Evolutionary conservation across 2,888 invertebrate genomes (phyloP).

Genomic region (Synanthedon vespiformis): DNA sequence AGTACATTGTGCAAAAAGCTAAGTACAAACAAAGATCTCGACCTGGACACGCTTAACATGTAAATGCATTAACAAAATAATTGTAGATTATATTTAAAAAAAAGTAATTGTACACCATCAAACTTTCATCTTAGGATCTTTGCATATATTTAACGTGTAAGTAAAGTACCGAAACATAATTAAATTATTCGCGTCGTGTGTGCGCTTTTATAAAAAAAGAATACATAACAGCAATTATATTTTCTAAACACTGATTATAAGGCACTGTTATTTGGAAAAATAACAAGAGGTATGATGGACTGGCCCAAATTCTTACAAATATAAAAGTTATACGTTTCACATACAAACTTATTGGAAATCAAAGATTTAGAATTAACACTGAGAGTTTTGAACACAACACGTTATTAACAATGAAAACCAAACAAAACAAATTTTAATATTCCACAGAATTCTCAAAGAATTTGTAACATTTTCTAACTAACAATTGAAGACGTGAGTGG

Average conservation of each 20-base stretch:
- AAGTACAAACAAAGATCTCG: constrained; percentile 23
- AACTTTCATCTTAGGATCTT: background rate
- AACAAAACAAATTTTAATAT: background rate
- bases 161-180: background rate
- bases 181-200: background rate
- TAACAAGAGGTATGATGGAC: constrained; percentile 5
- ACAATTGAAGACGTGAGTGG: no score
- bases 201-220: background rate
- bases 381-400: background rate
- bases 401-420: background rate
- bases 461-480: no score
- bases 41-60: constrained; percentile 19
- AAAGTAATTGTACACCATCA: background rate
- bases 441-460: background rate
- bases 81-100: background rate
- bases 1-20: constrained; percentile 50
- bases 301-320: background rate
- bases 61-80: constrained; percentile 29
- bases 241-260: constrained; percentile 24
- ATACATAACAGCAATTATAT: constrained; percentile 9
- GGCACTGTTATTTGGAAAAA: constrained; percentile 32
- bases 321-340: background rate
- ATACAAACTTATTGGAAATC: background rate
- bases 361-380: background rate
- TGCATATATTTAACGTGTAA: background rate